These are phyloP conservation scores for Gnatocerus cornutus DNA, from an alignment of 2,888 invertebrate species.

Conservation along the genomic window DNA sequence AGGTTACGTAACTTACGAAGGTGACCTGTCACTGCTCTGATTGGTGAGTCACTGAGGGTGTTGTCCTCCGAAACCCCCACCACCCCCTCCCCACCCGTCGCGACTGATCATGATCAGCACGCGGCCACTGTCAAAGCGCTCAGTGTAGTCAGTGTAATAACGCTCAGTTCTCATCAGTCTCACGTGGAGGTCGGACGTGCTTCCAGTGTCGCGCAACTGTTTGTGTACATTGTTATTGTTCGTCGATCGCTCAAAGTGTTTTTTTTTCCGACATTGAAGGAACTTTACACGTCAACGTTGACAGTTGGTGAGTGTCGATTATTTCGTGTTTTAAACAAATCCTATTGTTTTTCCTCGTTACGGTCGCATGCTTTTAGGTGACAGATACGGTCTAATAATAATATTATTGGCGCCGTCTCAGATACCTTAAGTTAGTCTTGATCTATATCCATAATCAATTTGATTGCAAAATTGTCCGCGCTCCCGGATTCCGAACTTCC, in stretches of 20 bases:
- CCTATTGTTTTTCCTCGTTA: conserved; percentile 45
- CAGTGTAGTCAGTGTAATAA: conserved; percentile 20
- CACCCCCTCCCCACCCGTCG: conserved; percentile 58
- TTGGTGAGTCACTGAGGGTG: conserved; percentile 73
- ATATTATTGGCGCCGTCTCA: conserved; percentile 57
- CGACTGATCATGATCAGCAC: conserved; percentile 56
- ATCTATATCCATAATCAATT: conserved; percentile 48
- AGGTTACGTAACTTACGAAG: conserved; percentile 70
- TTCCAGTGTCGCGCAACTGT: conserved; percentile 25
- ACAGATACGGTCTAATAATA: conserved; percentile 64
- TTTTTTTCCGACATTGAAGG: conserved; percentile 16
- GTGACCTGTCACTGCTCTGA: conserved; percentile 72
- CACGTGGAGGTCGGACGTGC: conserved; percentile 28
- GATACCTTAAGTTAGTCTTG: conserved; percentile 60
- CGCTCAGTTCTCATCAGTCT: conserved; percentile 34
- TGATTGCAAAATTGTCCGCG: conserved; percentile 21
- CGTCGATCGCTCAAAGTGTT: conserved; percentile 8
- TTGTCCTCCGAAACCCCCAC: conserved; percentile 70
- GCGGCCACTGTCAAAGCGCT: conserved; percentile 50
- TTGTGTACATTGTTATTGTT: conserved; percentile 42
- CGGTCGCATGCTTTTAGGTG: conserved; percentile 53
- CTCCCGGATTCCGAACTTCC: conserved; percentile 4
- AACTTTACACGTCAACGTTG: conserved; percentile 38
- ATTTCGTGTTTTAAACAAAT: conserved; percentile 1
- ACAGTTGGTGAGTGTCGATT: conserved; percentile 41